Conservation (phyloP, 2,113 vertebrate species). For the Mormyrus lacerda region DNA sequence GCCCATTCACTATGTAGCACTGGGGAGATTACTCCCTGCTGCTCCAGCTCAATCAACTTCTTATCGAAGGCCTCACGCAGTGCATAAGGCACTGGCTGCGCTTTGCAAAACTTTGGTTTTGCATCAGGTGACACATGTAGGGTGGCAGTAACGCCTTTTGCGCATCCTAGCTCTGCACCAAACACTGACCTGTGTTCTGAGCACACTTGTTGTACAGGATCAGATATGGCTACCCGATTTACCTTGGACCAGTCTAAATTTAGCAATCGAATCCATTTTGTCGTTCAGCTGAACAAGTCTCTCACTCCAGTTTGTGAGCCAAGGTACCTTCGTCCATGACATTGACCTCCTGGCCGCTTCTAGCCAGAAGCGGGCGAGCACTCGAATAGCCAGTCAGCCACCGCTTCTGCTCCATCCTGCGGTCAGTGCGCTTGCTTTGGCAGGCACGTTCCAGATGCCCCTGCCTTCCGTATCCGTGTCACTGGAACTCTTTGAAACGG, state of each 20-base stretch:
- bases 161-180: not conserved
- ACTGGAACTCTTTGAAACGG: not conserved
- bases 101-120: not conserved
- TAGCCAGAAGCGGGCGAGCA: not conserved
- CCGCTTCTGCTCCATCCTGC: not conserved
- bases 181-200: not conserved
- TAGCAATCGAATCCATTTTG: not conserved
- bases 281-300: not conserved
- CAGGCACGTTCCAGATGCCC: not conserved
- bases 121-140: not conserved
- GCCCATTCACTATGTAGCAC: not conserved
- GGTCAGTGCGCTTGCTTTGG: not conserved
- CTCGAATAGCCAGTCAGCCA: not conserved
- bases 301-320: not conserved
- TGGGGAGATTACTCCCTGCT: not conserved
- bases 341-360: not conserved
- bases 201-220: not conserved
- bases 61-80: not conserved
- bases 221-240: not conserved
- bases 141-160: not conserved
- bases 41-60: not conserved
- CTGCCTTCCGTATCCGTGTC: no score
- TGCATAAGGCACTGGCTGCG: not conserved
- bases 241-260: conserved; percentile 5
- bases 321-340: not conserved